Percentiles rank a stretch among this genome's conserved stretches.
phyloP scores from a whole-genome alignment of 2,113 vertebrate species.

The Myiozetetes cayanensis region DNA sequence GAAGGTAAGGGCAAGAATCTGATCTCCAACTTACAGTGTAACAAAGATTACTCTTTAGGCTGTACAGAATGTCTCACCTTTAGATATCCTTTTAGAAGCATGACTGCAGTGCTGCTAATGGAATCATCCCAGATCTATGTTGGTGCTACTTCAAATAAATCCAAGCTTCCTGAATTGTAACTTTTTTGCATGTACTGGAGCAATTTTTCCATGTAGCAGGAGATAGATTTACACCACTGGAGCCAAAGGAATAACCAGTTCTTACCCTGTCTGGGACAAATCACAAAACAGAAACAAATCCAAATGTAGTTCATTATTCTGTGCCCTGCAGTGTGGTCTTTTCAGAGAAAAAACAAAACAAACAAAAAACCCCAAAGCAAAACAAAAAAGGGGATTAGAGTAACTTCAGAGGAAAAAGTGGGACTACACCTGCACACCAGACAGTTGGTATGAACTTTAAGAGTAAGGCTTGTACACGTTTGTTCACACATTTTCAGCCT shows the following conservation, averaged over 20 bases:
- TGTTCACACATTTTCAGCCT: not conserved
- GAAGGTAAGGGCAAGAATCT: not conserved
- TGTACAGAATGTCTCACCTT: not conserved
- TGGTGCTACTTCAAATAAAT: not conserved
- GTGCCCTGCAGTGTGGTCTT: not conserved
- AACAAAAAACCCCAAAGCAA: not conserved
- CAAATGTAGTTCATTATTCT: not conserved
- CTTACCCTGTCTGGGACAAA: not conserved
- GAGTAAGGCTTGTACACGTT: not conserved
- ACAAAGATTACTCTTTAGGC: not conserved
- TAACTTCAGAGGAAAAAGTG: not conserved
- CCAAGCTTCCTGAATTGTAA: not conserved
- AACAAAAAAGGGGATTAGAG: not conserved
- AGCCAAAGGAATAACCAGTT: not conserved
- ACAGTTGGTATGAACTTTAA: not conserved
- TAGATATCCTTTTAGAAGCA: not conserved
- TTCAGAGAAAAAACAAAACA: not conserved
- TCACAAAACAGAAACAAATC: not conserved
- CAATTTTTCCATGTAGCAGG: not conserved
- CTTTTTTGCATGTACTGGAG: not conserved
- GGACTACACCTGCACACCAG: not conserved
- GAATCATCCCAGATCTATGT: not conserved
- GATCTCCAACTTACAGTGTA: not conserved
- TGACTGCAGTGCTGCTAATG: not conserved
- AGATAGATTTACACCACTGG: not conserved